Percentiles rank a stretch among this genome's conserved stretches.
These are phyloP conservation scores for Sarcoramphus papa DNA, from an alignment of 2,797 vertebrate genomes.

Conservation along the genomic window DNA sequence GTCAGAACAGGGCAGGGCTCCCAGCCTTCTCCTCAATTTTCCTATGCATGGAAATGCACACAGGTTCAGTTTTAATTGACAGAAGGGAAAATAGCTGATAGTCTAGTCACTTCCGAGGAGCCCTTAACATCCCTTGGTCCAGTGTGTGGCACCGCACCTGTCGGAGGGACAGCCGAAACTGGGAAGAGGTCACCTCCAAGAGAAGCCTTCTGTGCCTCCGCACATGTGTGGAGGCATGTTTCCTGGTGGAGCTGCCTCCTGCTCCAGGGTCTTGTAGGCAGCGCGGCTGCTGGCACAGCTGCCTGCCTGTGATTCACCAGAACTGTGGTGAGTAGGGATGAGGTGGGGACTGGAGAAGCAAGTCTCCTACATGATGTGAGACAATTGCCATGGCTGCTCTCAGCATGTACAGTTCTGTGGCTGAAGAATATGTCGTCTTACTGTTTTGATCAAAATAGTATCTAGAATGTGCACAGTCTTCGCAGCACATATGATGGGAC, in stretches of 20 bases:
- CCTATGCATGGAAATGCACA: neutral
- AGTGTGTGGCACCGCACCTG: accelerated
- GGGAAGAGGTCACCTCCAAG: neutral
- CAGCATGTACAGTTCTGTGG: neutral
- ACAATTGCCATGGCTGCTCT: neutral
- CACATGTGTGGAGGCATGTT: accelerated
- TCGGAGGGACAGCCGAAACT: neutral
- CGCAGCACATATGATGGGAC: neutral
- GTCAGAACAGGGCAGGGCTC: neutral
- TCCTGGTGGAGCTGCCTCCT: neutral
- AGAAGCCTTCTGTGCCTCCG: neutral
- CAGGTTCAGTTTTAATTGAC: neutral
- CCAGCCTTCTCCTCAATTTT: neutral
- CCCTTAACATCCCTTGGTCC: neutral
- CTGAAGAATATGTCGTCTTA: neutral
- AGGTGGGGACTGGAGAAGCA: neutral
- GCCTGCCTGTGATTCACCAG: neutral
- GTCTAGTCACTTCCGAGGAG: neutral
- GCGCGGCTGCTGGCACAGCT: neutral
- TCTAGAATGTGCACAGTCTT: neutral
- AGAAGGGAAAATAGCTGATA: neutral
- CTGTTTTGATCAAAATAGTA: neutral
- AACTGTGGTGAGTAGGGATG: accelerated
- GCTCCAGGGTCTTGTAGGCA: neutral
- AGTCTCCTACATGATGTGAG: neutral